Evolutionary conservation across 2,797 vertebrate genomes (phyloP), one percentile per base, ranked within the genome.

Genomic region (Brachymystax lenok): DNA sequence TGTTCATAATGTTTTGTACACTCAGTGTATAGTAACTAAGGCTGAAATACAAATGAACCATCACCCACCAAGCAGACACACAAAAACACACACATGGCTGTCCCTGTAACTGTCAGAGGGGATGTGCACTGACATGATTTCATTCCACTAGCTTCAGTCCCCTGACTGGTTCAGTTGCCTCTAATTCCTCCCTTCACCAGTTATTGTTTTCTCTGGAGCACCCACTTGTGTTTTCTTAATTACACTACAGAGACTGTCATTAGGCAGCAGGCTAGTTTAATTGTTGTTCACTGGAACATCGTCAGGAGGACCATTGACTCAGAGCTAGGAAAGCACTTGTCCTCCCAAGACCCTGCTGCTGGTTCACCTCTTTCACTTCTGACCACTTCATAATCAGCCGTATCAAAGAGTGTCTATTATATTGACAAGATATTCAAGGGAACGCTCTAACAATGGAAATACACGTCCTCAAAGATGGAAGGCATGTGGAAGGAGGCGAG

Each of bases 221-320:
- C 40, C 40, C 69, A 54, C 71, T 75, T 59, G 74, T 67, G 68
- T 28, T 69, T 69, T 73, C 30, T 51, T 70, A 80, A 86, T 77
- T 59, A 76, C 68, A 79, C 70, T 52, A 56, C 19, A 50, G 69
- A 46, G 40, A 75, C 24, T 46, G 61, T 68, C 63, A 81, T 73
- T 76, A 68, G 50, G 73, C 52, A 69, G 5, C 19, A 74, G n/a
- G 28, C 35, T 54, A 13, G 35, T 80, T 71, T 59, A 27, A 28
- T 52, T 64, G 69, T 46, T 46, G 40, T 59, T 80, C 69, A 64
- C 54, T 17, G 73, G 51, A 75, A 61, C 21, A 61, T 70, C 46
- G 67, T 40, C 35, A 35, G 19, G 35, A 40, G 17, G 10, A 40
- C 33, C n/a, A 46, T 69, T 40, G 10, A 46, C 63, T 46, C 40